Base-by-base conservation (phyloP, 2,888 invertebrate genomes). In the Salticus scenicus region DNA sequence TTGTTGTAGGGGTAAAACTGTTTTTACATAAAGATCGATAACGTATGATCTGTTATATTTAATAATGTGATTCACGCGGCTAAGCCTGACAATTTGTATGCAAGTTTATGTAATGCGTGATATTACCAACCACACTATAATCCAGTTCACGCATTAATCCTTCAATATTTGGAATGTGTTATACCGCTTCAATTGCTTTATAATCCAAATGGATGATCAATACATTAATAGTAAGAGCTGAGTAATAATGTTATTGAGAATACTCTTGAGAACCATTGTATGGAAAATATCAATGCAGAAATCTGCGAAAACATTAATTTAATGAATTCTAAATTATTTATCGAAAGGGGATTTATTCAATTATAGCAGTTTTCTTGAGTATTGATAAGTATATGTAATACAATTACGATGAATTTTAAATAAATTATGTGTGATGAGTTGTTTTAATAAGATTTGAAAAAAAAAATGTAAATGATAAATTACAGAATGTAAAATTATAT, bases 101-200 rank as follows among this genome's bases (percentile, higher is more conserved):
- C 42, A 47, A 47, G 42, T 47, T 47, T 47, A 17, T 47, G 42
- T 47, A 47, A 47, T 47, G 42, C 42, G 42, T 47, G 42, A 47
- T 47, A 47, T 47, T 47, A 24, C 57, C 57, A 57, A 24, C 57
- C 57, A 57, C 24, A 57, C 5, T 57, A 57, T 57, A 24, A 57
- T 57, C 20, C 57, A 17, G 57, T 57, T 57, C 24, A 57, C 57
- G 17, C 24, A 4, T 1, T 24, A 57, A 57, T 57, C 57, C 57
- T 57, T 57, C 57, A 57, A 4, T 57, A 57, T 57, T 57, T 57
- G 57, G 14, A 24, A 57, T 57, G 57, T 12, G 57, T 57, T 57
- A 57, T 57, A 57, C 24, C 57, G 24, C 57, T 57, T 57, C 57
- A 57, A 57, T 57, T 24, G 57, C 57, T 57, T 57, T 57, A 57